Evolutionary conservation across 2,113 vertebrate genomes (phyloP), one percentile per base, ranked within the genome.

Genomic region (Rostratula benghalensis): DNA sequence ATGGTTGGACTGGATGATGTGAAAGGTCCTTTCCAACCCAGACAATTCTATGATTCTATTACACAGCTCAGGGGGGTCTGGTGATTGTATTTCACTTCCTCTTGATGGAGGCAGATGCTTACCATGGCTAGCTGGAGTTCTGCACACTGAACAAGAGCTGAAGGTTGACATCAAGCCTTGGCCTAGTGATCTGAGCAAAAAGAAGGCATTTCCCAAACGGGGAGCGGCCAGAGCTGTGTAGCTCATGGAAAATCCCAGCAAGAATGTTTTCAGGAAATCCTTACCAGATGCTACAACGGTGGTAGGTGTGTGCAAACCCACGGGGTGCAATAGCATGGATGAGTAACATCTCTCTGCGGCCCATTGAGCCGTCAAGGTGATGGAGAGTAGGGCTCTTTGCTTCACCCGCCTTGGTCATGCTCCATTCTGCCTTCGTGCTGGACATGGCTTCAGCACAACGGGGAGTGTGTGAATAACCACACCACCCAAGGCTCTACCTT

Each of bases 281-380:
- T 84, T 96, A 21, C 94, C 94, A 97, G 77, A 96, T 89, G 96
- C 67, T 83, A 80, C 67, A 83, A 18, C 15, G n/a, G 31, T 51
- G 60, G 78, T 93, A 85, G 89, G 46, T 82, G 54, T 35, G 25
- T 77, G 63, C 70, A 94, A 85, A 65, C 45, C 76, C 74, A 43
- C n/a, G 13, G 94, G 37, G 77, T 93, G 92, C 83, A 54, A 43
- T 59, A 41, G 70, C 65, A 59, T 16, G 50, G 87, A 64, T 94
- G 70, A 92, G 76, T 80, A 89, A 68, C 76, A 25, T 35, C 80
- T 84, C 69, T 82, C 69, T 50, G 61, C 3, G 5, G 64, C 79
- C 79, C 90, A 59, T 28, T 6, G 25, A 78, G 65, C 92, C 84
- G 77, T 59, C 74, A 82, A 79, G 86, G 77, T 46, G 50, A 37